Base-by-base conservation (phyloP, 2,888 invertebrate species). In the Chymomyza fuscimana region DNA sequence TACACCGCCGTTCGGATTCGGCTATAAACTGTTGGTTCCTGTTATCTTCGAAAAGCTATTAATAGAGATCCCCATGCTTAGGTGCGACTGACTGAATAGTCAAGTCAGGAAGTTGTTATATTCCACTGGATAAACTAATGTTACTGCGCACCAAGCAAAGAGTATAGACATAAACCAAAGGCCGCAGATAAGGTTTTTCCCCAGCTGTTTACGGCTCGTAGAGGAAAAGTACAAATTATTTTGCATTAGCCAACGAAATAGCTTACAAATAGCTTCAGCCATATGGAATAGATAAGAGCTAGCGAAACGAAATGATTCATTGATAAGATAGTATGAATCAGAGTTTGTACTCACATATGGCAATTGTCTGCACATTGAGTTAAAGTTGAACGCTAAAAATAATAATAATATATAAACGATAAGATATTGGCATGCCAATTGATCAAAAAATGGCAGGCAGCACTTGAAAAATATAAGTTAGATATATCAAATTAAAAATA, bases 341-440 rank as follows among this genome's bases (percentile, higher is more conserved):
- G 22, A 12, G 54, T 22, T 12, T 46, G 40, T 46, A 46, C 40
- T 46, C 40, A 12, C 3, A 12, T 46, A 4, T 12, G 2, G 40
- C 6, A 10, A 46, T 12, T 46, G 40, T 46, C 40, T 46, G 3
- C 4, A 1, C 12, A 46, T 12, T 3, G 40, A 12, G 40, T 32
- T 32, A 9, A 9, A 9, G 32, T 32, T 67, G 56, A 32, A 61
- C 51, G 65, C 69, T 25, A 56, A 62, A 58, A 69, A 66, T 72
- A 64, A 64, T 56, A 63, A 64, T 61, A 52, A 52, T 40, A 29
- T 51, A 25, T 54, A 0, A 4, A n/a, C 40, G 78, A 78, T 78
- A 73, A 78, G 76, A 79, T 70, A 79, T 16, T 25, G 12, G 2
- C 40, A 12, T 10, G 40, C 16, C 22, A 10, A 77, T 78, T 65